Evolutionary conservation across 2,888 invertebrate genomes (phyloP).

Genomic region (Tachystola acroxantha): DNA sequence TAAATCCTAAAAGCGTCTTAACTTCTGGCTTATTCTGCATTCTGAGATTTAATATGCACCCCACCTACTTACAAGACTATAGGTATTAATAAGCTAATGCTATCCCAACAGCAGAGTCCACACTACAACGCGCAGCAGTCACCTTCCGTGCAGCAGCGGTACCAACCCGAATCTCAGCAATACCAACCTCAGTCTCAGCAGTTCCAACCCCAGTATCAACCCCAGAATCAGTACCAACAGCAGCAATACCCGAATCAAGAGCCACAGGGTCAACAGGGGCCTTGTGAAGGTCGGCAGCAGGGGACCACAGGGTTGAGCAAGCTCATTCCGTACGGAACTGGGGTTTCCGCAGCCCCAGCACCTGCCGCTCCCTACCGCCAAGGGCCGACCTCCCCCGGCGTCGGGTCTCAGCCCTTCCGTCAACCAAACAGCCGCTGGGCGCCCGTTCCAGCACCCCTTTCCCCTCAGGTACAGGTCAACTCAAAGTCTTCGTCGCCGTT

Average conservation of each 20-base stretch:
- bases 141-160: slow-evolving; percentile 37
- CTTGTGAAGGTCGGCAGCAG: slow-evolving; percentile 59
- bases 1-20: too few relatives aligned
- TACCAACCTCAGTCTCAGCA: slow-evolving; percentile 48
- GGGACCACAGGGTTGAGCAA: slow-evolving; percentile 64
- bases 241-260: slow-evolving; percentile 20
- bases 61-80: not conserved
- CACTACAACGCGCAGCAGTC: slow-evolving; percentile 66
- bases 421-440: slow-evolving; percentile 67
- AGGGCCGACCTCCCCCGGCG: slow-evolving; percentile 53
- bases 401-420: slow-evolving; percentile 57
- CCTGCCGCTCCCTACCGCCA: slow-evolving; percentile 42
- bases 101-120: slow-evolving; percentile 59
- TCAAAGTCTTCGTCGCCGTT: slow-evolving; percentile 28
- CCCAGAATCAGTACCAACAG: slow-evolving; percentile 30
- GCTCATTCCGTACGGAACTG: slow-evolving; percentile 66
- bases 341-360: slow-evolving; percentile 40
- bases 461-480: slow-evolving; percentile 53
- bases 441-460: slow-evolving; percentile 66
- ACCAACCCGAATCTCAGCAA: slow-evolving; percentile 42
- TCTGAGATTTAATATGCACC: slow-evolving; percentile 13
- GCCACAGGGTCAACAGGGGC: slow-evolving; percentile 40
- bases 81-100: slow-evolving; percentile 33
- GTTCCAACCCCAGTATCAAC: slow-evolving; percentile 31
- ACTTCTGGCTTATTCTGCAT: too few relatives aligned